Evolutionary conservation across 2,797 vertebrate species (phyloP).

Genomic region (Malacoraja senta): DNA sequence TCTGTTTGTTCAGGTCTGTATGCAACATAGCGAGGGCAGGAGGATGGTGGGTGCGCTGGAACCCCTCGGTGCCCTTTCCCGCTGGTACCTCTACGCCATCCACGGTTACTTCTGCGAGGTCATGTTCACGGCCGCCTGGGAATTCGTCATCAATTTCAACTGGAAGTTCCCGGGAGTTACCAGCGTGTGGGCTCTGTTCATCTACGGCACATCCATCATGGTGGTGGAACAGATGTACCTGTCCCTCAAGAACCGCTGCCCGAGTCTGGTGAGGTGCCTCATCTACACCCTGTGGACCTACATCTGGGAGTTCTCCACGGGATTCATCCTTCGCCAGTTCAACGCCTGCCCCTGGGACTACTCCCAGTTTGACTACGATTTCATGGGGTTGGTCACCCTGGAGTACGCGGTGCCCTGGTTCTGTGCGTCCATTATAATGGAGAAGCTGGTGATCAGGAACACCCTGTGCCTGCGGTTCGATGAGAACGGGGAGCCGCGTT

Average conservation of each 20-base stretch:
- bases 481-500: constrained; percentile 62
- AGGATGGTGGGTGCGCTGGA: constrained; percentile 64
- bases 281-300: constrained; percentile 97
- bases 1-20: not conserved
- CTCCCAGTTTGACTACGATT: constrained; percentile 91
- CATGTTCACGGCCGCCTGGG: constrained; percentile 97
- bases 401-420: constrained; percentile 97
- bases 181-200: constrained; percentile 95
- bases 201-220: constrained; percentile 95
- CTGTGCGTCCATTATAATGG: constrained; percentile 85
- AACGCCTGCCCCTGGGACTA: constrained; percentile 97
- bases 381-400: constrained; percentile 92
- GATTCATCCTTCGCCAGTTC: constrained; percentile 84
- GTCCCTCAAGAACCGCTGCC: constrained; percentile 70
- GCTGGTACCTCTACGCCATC: constrained; percentile 98
- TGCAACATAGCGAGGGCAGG: not conserved
- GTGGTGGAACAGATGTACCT: constrained; percentile 93
- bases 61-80: constrained; percentile 80
- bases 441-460: constrained; percentile 87
- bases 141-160: constrained; percentile 88
- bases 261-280: constrained; percentile 79
- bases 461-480: constrained; percentile 85
- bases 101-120: constrained; percentile 98
- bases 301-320: constrained; percentile 90
- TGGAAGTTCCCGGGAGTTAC: constrained; percentile 97